Evolutionary conservation across 2,113 vertebrate genomes (phyloP).

Genomic region (Brachyhypopomus occidentalis): DNA sequence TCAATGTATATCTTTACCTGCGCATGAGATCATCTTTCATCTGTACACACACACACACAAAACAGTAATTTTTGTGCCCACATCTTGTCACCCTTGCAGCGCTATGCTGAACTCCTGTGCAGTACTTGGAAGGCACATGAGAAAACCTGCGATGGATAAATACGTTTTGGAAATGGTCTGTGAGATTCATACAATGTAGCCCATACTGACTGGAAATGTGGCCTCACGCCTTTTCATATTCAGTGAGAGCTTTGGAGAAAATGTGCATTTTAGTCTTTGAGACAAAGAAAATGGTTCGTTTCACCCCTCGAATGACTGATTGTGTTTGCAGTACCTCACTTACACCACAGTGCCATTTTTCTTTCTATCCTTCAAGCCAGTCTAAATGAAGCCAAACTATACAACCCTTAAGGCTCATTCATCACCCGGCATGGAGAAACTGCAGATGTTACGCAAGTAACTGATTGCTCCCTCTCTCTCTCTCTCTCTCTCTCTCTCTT

Average conservation of each 20-base stretch:
- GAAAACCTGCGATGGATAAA: conserved; percentile 29
- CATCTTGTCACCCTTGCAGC: conserved; percentile 2
- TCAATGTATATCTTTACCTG: conserved; percentile 6
- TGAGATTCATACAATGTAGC: conserved; percentile 33
- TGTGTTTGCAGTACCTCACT: conserved; percentile 74
- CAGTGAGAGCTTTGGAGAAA: conserved; percentile 58
- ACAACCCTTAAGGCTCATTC: conserved; percentile 81
- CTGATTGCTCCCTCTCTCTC: conserved; percentile 74
- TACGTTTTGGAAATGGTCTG: conserved; percentile 41
- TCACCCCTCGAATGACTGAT: conserved; percentile 73
- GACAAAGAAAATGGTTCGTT: conserved; percentile 73
- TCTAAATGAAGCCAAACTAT: conserved; percentile 80
- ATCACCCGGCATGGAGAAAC: conserved; percentile 73
- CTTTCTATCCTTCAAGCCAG: conserved; percentile 73
- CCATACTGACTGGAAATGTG: conserved; percentile 40
- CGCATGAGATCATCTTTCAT: not conserved
- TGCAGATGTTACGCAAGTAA: conserved; percentile 74
- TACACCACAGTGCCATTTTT: conserved; percentile 75
- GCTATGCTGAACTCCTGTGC: conserved; percentile 26
- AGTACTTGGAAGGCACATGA: conserved; percentile 39
- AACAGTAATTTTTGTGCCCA: not conserved
- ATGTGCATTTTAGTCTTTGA: conserved; percentile 69
- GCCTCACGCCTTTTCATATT: conserved; percentile 52
- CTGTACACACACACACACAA: not conserved
- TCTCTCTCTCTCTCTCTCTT: conserved; percentile 30